Evolutionary conservation across 2,797 vertebrate species (phyloP).

Genomic region (Telmatherina bonti): DNA sequence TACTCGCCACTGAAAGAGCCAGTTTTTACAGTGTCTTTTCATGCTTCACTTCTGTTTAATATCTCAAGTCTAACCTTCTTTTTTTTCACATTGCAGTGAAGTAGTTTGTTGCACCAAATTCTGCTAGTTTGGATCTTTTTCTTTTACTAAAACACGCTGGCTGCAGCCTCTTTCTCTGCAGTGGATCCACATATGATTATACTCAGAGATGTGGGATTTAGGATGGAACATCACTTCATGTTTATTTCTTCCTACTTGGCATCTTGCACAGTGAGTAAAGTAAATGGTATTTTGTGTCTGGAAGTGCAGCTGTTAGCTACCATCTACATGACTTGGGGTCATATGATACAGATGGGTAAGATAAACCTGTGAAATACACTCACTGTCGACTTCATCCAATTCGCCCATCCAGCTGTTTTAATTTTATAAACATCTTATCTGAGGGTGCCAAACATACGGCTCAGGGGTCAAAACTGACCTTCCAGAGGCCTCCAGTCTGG

Average conservation of each 20-base stretch:
- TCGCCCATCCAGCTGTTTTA: too few species aligned
- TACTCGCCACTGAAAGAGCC: too few species aligned
- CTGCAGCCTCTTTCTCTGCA: slow-evolving; percentile 16
- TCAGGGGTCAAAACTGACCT: too few species aligned
- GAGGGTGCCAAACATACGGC: too few species aligned
- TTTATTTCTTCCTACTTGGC: slow-evolving; percentile 13
- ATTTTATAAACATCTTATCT: too few species aligned
- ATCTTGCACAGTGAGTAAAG: neutral
- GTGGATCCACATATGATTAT: slow-evolving; percentile 11
- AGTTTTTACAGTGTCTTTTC: too few species aligned
- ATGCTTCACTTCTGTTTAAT: too few species aligned
- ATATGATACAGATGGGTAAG: neutral
- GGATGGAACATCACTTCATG: slow-evolving; percentile 12
- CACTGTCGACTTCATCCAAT: too few species aligned
- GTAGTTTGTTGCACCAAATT: too few species aligned
- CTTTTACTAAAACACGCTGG: slow-evolving; percentile 5
- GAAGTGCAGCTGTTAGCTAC: slow-evolving; percentile 4
- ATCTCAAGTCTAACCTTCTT: too few species aligned
- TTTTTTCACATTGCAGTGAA: too few species aligned
- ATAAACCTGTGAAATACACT: neutral
- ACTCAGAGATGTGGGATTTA: slow-evolving; percentile 3
- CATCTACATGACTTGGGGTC: neutral
- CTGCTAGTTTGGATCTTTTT: neutral
- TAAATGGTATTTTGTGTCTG: slow-evolving; percentile 9
- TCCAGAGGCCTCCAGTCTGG: too few species aligned